Base-by-base conservation (phyloP, 2,113 vertebrate genomes). In the Lampris incognitus region DNA sequence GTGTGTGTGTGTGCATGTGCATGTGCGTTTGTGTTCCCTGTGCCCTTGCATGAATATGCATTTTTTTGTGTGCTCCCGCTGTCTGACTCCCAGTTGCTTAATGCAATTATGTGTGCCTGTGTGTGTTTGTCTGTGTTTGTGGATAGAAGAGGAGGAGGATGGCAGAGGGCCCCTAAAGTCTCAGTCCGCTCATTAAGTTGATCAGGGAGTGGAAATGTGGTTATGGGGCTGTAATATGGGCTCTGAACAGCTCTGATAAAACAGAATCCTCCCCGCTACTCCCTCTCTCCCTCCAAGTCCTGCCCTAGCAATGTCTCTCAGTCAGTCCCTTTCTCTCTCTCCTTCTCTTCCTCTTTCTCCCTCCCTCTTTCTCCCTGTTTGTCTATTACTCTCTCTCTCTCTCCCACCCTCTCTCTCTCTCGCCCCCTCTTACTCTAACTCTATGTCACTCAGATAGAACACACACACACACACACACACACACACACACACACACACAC, bases 191-290 rank as follows among this genome's bases (percentile, higher is more conserved):
- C 79, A 86, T 92, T 91, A 88, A 83, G 86, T 88, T 82, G 82
- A 86, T 74, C 82, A 82, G 88, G 73, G 74, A 80, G 69, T 74
- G 65, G 73, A 76, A 81, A 81, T 70, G 65, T 80, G 58, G 73
- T 89, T 89, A 81, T 73, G 59, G 77, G 84, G 75, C 78, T 85
- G 83, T 88, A 87, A 89, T 85, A 59, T 88, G 82, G 71, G 59
- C 78, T 78, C 85, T 90, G 88, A 91, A 58, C 81, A 68, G 78
- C 80, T 87, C 84, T 80, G 84, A 91, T 84, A 89, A 85, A 85
- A 69, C 56, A 48, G 54, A 62, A 66, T 74, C 73, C 64, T 46
- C 41, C 82, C 59, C 69, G 62, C 58, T 24, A 74, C 42, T 51
- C 44, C 55, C 60, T 72, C 44, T 52, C 60, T 72, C 60, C 13